Evolutionary conservation across 2,888 invertebrate genomes (phyloP), one percentile per base, ranked within the genome.

Genomic region (Petrophora chlorosata): DNA sequence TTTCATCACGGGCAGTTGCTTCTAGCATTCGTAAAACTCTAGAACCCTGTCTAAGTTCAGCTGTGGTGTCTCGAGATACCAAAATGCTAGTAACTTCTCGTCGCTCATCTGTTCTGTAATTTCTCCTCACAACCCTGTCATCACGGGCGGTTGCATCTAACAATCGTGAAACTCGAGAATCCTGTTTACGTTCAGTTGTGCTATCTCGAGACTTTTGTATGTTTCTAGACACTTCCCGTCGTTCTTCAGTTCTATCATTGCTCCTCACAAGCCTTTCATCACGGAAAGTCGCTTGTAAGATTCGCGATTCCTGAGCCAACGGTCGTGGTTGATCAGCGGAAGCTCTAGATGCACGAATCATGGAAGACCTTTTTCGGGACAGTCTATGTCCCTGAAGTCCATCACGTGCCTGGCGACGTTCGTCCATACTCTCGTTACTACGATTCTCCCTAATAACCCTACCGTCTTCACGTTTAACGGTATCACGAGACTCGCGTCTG

Each of bases 321-420:
- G 22, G 19, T 12, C 10, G 25, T 26, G 26, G 36, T 10, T 26
- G 36, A 2, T 48, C 48, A 29, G 10, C 8, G 7, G 19, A n/a
- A 22, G 29, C 7, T 12, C 34, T 43, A 8, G 43, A 38, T 29
- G 40, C 36, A n/a, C 46, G 46, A 32, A 33, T 17, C 12, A 14
- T 36, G 9, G 35, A 38, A 17, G 43, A 30, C 8, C 39, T 33
- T 38, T 45, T 23, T 32, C 33, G 25, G 9, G 38, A 34, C n/a
- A 25, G 22, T 26, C 41, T 44, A 16, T n/a, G n/a, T n/a, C n/a
- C n/a, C 25, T 56, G n/a, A n/a, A n/a, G n/a, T 32, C 35, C 45
- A 48, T 45, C 35, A 15, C 38, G 44, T 10, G 25, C 22, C 15
- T 30, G 41, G 9, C 25, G 38, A 9, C 19, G 41, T 29, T 33